These are phyloP conservation scores for Archocentrus centrarchus DNA, from an alignment of 2,113 vertebrate genomes.

Conservation along the genomic window DNA sequence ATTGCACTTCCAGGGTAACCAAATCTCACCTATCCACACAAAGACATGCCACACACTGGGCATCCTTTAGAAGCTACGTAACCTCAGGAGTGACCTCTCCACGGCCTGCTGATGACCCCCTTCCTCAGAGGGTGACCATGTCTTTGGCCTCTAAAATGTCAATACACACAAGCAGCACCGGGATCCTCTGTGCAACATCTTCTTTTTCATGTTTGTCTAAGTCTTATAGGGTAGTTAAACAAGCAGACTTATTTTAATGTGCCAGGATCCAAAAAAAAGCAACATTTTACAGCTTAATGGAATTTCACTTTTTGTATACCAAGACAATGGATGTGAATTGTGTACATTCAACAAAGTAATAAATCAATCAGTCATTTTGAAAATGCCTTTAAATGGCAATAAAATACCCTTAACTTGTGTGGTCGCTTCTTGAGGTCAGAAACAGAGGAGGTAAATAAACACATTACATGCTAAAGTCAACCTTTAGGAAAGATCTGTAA, in stretches of 20 bases:
- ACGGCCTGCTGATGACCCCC: conserved; percentile 72
- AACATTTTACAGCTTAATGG: conserved; percentile 19
- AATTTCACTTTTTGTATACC: conserved; percentile 14
- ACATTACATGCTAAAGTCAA: neutral
- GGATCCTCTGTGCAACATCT: conserved; percentile 67
- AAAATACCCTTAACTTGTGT: neutral
- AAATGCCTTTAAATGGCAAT: neutral
- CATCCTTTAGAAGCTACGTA: conserved; percentile 52
- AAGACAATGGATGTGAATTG: conserved; percentile 18
- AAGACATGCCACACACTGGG: conserved; percentile 71
- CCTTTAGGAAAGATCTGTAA: neutral
- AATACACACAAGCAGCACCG: conserved; percentile 50
- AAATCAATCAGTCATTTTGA: conserved; percentile 28
- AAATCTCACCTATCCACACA: conserved; percentile 77
- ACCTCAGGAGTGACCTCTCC: conserved; percentile 64
- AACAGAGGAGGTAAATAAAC: neutral
- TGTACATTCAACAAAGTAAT: conserved; percentile 39
- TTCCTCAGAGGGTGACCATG: conserved; percentile 68
- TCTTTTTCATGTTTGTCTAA: conserved; percentile 28
- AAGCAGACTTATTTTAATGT: conserved; percentile 1
- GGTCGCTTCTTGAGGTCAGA: neutral
- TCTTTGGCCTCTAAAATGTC: conserved; percentile 77
- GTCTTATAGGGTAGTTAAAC: conserved; percentile 37
- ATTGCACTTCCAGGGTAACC: conserved; percentile 59
- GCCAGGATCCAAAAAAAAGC: neutral